A percentile compares a stretch with the other conserved stretches of the same genome.
Evolutionary conservation across 1,140 invertebrate genomes (phyloP).

Genomic region (Zaprionus lachaisei): DNA sequence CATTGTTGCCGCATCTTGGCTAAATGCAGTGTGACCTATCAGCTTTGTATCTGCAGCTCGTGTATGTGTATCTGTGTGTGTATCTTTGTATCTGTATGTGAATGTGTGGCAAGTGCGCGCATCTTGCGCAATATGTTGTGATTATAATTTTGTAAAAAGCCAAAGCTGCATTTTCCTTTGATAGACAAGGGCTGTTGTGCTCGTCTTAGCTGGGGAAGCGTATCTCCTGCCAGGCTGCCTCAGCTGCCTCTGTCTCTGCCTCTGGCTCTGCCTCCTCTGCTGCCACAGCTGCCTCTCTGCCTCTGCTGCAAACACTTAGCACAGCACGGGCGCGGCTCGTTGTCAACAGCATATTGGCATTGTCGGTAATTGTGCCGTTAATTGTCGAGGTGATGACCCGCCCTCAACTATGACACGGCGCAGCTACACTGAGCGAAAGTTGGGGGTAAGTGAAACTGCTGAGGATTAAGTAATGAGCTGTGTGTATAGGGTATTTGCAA

Average conservation of each 20-base stretch:
- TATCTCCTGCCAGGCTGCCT: constrained; percentile 35
- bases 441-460: neutral
- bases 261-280: constrained; percentile 41
- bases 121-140: constrained; percentile 76
- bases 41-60: constrained; percentile 69
- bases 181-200: constrained; percentile 53
- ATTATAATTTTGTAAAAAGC: constrained; percentile 83
- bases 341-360: constrained; percentile 37
- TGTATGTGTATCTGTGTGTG: neutral
- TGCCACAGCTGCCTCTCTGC: constrained; percentile 34
- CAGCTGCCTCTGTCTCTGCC: constrained; percentile 17
- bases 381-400: constrained; percentile 69
- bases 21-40: constrained; percentile 80
- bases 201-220: constrained; percentile 41
- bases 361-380: constrained; percentile 74
- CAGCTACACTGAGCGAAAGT: constrained; percentile 1
- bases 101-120: constrained; percentile 21
- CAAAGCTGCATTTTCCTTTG: constrained; percentile 80
- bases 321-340: constrained; percentile 31
- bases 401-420: constrained; percentile 61
- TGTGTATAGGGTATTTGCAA: neutral
- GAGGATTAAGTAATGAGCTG: neutral
- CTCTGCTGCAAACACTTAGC: constrained; percentile 69
- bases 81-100: neutral
- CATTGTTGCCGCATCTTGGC: constrained; percentile 56